Evolutionary conservation across 2,113 vertebrate species (phyloP).

Genomic region (Progne subis): DNA sequence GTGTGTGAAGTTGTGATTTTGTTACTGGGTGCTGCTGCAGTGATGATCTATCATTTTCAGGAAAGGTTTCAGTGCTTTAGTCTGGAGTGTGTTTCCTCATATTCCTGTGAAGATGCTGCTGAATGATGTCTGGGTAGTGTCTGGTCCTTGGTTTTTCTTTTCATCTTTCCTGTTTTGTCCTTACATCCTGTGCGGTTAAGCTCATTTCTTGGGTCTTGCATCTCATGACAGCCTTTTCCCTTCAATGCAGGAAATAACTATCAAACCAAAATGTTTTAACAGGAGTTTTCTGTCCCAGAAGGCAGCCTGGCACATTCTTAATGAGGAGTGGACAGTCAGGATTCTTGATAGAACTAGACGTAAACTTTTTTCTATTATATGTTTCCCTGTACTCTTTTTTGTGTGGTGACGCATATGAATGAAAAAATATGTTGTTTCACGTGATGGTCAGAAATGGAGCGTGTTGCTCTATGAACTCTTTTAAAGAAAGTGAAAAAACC

Average conservation of each 20-base stretch:
- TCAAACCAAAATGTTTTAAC: slow-evolving; percentile 28
- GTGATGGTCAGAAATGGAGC: neutral
- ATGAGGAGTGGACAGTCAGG: slow-evolving; percentile 6
- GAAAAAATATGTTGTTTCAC: neutral
- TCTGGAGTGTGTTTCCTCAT: neutral
- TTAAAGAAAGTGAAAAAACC: neutral
- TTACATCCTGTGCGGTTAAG: slow-evolving; percentile 2
- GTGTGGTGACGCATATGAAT: neutral
- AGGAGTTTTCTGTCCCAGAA: slow-evolving; percentile 4
- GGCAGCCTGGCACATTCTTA: slow-evolving; percentile 23
- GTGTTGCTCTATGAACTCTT: neutral
- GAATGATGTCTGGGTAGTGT: neutral
- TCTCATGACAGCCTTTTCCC: slow-evolving; percentile 25
- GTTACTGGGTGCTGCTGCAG: neutral
- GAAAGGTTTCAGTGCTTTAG: neutral
- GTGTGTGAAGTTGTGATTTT: neutral
- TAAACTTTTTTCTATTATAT: neutral
- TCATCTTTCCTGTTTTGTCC: neutral
- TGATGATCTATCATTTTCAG: neutral
- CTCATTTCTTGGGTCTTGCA: neutral
- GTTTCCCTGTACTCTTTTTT: neutral
- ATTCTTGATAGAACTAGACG: neutral
- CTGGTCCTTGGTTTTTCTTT: slow-evolving; percentile 24
- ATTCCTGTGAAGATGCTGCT: neutral
- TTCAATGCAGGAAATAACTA: slow-evolving; percentile 2